phyloP scores from a whole-genome alignment of 2,888 invertebrate genomes.

The Agonopterix subpropinquella region DNA sequence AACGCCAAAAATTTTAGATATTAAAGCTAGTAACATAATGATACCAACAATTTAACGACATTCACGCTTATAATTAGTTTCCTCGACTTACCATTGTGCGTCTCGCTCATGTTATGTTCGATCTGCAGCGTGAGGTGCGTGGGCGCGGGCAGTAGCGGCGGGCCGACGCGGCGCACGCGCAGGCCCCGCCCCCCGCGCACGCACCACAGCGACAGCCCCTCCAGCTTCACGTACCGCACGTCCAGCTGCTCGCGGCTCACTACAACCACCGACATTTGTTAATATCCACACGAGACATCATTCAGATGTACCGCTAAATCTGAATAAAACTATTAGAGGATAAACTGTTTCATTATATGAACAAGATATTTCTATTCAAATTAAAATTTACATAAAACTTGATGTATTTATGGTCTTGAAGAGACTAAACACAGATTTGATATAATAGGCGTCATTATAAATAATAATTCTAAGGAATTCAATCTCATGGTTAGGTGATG shows the following conservation, averaged over 20 bases:
- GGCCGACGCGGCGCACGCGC: conserved; percentile 58
- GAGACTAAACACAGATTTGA: no score
- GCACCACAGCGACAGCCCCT: conserved; percentile 86
- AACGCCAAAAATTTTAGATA: conserved; percentile 6
- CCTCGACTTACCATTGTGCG: conserved; percentile 56
- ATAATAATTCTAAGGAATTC: no score
- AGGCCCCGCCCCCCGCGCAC: conserved; percentile 67
- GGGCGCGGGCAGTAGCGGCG: conserved; percentile 86
- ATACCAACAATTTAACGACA: not conserved
- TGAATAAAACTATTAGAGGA: no score
- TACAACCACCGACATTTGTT: conserved; percentile 2
- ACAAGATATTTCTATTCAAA: no score
- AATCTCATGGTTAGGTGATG: no score
- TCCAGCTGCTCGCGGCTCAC: conserved; percentile 78
- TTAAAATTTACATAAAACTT: no score
- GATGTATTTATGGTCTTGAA: no score
- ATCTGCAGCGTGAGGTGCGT: conserved; percentile 87
- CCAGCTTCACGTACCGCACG: conserved; percentile 82
- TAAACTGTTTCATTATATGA: no score
- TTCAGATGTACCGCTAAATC: no score
- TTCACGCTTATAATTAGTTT: no score
- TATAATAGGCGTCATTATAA: no score
- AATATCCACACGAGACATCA: no score
- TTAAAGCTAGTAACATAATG: not conserved
- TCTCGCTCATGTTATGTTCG: conserved; percentile 86